Evolutionary conservation across 1,140 invertebrate genomes (phyloP), one percentile per base, ranked within the genome.

Genomic region (Telenomus remus): DNA sequence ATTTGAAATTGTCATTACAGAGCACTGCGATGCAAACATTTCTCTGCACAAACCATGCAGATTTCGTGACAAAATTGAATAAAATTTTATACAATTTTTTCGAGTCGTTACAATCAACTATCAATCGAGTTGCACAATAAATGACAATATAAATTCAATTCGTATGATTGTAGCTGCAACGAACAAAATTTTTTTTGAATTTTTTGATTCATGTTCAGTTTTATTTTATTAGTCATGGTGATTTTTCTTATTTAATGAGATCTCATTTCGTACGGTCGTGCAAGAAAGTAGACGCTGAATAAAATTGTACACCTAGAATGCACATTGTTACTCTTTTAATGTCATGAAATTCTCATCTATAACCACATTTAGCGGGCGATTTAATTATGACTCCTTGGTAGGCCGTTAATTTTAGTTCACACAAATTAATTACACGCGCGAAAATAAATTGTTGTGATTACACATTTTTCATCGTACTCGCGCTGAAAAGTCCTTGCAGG

Each of bases 281-380:
- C 55, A 68, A 49, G 64, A 69, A 69, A 69, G 65, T 54, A 42
- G 33, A 69, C 54, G 9, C 60, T 50, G 59, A 76, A 64, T 54
- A 49, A 64, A 65, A 60, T 70, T 74, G 47, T 53, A 57, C 48
- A 57, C 13, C 39, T 47, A 53, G 51, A 35, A 59, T 59, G 48
- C 37, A 42, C 54, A 68, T 59, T 68, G 64, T 68, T 68, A 47
- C 50, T 51, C 37, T 68, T 66, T 57, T 57, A 49, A 66, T 35
- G 43, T 50, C 63, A 57, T 13, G 39, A 51, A 37, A 57, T 57
- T 66, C 63, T 57, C 53, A 56, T 65, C 53, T 65, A 37, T 3
- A 4, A 39, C 34, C 35, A 47, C 46, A 16, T 14, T 54, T 64
- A 54, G 12, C 13, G 19, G 4, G 34, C 42, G 42, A 49, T 56